phyloP scores from a whole-genome alignment of 2,888 invertebrate genomes.

The Microdon myrmicae region DNA sequence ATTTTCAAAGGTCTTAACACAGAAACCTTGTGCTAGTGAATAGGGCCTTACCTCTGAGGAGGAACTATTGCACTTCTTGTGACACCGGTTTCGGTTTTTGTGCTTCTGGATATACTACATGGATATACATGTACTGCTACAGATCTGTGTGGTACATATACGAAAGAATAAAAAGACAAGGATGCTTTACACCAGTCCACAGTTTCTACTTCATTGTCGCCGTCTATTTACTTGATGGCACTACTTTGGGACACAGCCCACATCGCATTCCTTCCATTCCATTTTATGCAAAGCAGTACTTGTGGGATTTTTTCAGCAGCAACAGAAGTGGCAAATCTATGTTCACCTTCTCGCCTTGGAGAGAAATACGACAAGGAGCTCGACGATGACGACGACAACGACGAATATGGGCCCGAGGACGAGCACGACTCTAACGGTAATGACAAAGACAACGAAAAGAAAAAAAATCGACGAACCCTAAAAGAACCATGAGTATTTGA shows the following conservation, averaged over 20 bases:
- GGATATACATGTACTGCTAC: too few relatives aligned
- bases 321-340: slow-evolving; percentile 37
- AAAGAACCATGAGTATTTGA: slow-evolving; percentile 9
- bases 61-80: slow-evolving; percentile 31
- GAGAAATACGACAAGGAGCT: too few relatives aligned
- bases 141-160: too few relatives aligned
- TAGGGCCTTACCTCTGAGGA: slow-evolving; percentile 16
- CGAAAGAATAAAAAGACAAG: too few relatives aligned
- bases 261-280: slow-evolving; percentile 47
- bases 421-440: too few relatives aligned
- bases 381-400: too few relatives aligned
- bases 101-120: slow-evolving; percentile 27
- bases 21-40: slow-evolving; percentile 16
- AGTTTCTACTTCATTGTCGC: slow-evolving; percentile 51
- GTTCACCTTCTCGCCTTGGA: slow-evolving; percentile 3
- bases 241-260: slow-evolving; percentile 51
- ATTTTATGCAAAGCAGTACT: slow-evolving; percentile 51
- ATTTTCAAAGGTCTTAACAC: too few relatives aligned
- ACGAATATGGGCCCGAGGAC: too few relatives aligned
- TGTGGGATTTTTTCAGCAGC: slow-evolving; percentile 29
- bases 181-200: slow-evolving; percentile 42
- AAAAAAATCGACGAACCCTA: neutral
- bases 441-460: slow-evolving; percentile 6
- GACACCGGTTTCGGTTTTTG: slow-evolving; percentile 28
- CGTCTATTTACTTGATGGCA: slow-evolving; percentile 52